These are phyloP conservation scores for Camponotus pennsylvanicus DNA, from an alignment of 1,140 invertebrate genomes.

Conservation along the genomic window DNA sequence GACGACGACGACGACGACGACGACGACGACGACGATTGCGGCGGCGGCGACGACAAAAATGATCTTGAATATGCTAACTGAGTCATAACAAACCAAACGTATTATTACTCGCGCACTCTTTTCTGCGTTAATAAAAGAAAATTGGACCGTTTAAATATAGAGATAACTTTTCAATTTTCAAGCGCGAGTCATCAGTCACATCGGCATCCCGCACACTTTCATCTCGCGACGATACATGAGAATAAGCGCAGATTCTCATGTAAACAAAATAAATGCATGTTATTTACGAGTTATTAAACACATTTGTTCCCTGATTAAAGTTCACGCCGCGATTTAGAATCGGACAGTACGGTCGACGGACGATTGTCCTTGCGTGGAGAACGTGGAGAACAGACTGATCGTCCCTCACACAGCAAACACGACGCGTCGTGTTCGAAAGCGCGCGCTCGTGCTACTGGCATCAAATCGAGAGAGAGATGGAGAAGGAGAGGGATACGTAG, in stretches of 20 bases:
- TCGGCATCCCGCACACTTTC: neutral
- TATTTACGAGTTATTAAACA: neutral
- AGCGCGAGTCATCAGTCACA: conserved; percentile 34
- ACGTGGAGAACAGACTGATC: conserved; percentile 76
- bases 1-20: neutral
- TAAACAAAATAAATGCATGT: neutral
- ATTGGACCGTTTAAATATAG: neutral
- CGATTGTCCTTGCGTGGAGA: conserved; percentile 73
- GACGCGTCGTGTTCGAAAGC: conserved; percentile 74
- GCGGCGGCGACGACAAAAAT: conserved; percentile 14
- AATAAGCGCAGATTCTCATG: neutral
- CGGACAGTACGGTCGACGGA: conserved; percentile 33
- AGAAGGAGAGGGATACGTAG: conserved; percentile 34
- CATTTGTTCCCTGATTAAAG: neutral
- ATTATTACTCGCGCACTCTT: conserved; percentile 65
- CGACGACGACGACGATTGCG: conserved; percentile 23
- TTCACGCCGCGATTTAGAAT: conserved; percentile 48
- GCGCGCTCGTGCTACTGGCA: conserved; percentile 72
- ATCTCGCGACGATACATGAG: conserved; percentile 9
- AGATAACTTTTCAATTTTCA: conserved; percentile 2
- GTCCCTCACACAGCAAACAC: conserved; percentile 65
- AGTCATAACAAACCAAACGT: conserved; percentile 65
- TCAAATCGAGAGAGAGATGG: conserved; percentile 68
- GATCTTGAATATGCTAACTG: conserved; percentile 19
- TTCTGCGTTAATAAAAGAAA: neutral